These are phyloP conservation scores for Hirtodrosophila histrioides DNA, from an alignment of 2,888 invertebrate species.

Conservation along the genomic window DNA sequence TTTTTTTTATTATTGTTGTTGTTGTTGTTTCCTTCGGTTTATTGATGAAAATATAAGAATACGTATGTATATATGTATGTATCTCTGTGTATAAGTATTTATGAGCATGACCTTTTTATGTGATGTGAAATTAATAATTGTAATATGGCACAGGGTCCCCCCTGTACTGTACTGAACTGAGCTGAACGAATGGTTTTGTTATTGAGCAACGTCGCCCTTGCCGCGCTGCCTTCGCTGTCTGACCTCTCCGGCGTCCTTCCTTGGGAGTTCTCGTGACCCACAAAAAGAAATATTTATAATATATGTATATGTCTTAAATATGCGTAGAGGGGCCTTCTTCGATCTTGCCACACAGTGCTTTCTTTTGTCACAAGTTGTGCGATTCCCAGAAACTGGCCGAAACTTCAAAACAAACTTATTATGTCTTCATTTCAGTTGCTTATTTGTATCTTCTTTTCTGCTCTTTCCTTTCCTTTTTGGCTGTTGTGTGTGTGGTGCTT, in stretches of 20 bases:
- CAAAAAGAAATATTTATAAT: slow-evolving; percentile 32
- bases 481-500: slow-evolving; percentile 21
- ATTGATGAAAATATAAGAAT: slow-evolving; percentile 56
- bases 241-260: slow-evolving; percentile 58
- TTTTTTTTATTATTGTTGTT: not conserved
- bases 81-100: slow-evolving; percentile 12
- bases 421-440: slow-evolving; percentile 29
- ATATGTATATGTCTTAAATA: not conserved
- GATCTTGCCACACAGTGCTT: slow-evolving; percentile 42
- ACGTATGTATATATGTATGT: not conserved
- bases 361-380: slow-evolving; percentile 52
- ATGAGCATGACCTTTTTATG: slow-evolving; percentile 68
- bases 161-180: not conserved
- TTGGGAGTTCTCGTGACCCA: slow-evolving; percentile 65
- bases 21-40: slow-evolving; percentile 26
- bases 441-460: slow-evolving; percentile 13
- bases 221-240: slow-evolving; percentile 33
- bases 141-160: slow-evolving; percentile 72
- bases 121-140: slow-evolving; percentile 69
- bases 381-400: slow-evolving; percentile 46
- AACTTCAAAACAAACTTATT: slow-evolving; percentile 37
- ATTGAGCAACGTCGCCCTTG: slow-evolving; percentile 49
- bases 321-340: not conserved
- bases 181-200: slow-evolving; percentile 28
- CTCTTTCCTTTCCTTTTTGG: slow-evolving; percentile 11